Percentiles rank a stretch among this genome's conserved stretches.
Evolutionary conservation across 2,888 invertebrate genomes (phyloP).

Genomic region (Drosophila quinaria): DNA sequence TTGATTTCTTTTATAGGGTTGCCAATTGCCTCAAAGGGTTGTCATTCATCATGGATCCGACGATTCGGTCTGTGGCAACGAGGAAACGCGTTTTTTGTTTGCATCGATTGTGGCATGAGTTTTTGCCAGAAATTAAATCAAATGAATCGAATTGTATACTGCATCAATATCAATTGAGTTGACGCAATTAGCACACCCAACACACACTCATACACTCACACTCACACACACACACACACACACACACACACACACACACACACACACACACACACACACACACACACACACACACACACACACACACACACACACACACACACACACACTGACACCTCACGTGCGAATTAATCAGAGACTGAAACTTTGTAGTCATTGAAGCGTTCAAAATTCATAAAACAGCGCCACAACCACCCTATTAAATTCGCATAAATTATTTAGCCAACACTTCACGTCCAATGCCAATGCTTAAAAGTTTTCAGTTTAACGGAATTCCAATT

Average conservation of each 20-base stretch:
- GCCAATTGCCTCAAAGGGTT: conserved; percentile 24
- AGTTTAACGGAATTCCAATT: neutral
- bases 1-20: neutral
- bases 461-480: conserved; percentile 16
- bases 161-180: conserved; percentile 65
- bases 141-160: conserved; percentile 56
- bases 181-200: conserved; percentile 44
- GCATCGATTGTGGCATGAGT: neutral
- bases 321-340: neutral
- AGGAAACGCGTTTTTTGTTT: neutral
- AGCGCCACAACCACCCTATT: conserved; percentile 17
- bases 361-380: conserved; percentile 10
- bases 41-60: conserved; percentile 17
- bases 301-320: conserved; percentile 5
- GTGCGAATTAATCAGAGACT: conserved; percentile 20
- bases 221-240: conserved; percentile 8
- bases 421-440: conserved; percentile 61
- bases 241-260: neutral
- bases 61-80: neutral
- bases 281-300: neutral
- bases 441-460: conserved; percentile 34
- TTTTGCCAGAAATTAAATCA: conserved; percentile 1
- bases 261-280: conserved; percentile 20
- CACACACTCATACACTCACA: neutral
- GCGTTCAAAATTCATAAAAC: conserved; percentile 5